Evolutionary conservation across 1,140 invertebrate genomes (phyloP).

Genomic region (Eriocheir sinensis): DNA sequence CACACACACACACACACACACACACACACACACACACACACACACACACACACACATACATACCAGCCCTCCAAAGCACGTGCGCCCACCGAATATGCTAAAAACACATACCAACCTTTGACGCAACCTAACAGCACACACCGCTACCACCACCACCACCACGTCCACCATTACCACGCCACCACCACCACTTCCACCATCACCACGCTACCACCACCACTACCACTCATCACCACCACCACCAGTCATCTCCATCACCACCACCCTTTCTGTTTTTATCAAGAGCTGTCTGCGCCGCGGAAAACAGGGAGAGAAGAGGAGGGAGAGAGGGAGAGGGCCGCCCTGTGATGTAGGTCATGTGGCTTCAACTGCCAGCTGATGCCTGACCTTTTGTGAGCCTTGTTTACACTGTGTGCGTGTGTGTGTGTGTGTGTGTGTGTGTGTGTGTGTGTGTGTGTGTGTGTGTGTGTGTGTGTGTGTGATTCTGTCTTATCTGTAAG

Average conservation of each 20-base stretch:
- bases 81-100: neutral
- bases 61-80: neutral
- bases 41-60: slow-evolving; percentile 29
- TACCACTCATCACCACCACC: neutral
- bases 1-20: slow-evolving; percentile 50
- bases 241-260: slow-evolving; percentile 27
- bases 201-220: neutral
- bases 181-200: neutral
- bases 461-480: slow-evolving; percentile 13
- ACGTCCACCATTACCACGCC: neutral
- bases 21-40: slow-evolving; percentile 24
- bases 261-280: slow-evolving; percentile 14
- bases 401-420: neutral
- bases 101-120: neutral
- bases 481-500: neutral
- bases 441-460: slow-evolving; percentile 22
- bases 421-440: slow-evolving; percentile 14
- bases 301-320: neutral
- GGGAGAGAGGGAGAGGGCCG: neutral
- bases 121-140: neutral
- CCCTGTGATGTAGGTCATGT: neutral
- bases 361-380: slow-evolving; percentile 7
- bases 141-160: slow-evolving; percentile 19
- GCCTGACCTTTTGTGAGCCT: neutral
- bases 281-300: neutral